These are phyloP conservation scores for Lindbergichthys nudifrons DNA, from an alignment of 2,797 vertebrate genomes.

Conservation along the genomic window DNA sequence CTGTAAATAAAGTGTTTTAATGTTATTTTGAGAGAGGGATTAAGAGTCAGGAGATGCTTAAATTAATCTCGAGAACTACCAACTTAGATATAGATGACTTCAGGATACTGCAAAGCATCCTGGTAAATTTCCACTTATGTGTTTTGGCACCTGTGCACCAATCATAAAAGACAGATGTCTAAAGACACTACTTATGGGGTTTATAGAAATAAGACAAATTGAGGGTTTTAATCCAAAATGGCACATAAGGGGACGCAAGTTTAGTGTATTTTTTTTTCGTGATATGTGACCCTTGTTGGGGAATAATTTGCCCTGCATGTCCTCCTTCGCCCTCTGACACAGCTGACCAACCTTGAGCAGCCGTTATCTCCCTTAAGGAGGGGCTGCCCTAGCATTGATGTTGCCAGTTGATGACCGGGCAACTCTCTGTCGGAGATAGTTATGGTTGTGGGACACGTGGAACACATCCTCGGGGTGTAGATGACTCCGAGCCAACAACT, in stretches of 20 bases:
- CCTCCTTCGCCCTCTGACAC: too few relatives aligned
- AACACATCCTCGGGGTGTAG: too few relatives aligned
- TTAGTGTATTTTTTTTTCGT: too few relatives aligned
- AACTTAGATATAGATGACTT: conserved; percentile 46
- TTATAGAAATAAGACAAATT: neutral
- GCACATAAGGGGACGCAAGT: neutral
- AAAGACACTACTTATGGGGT: conserved; percentile 1
- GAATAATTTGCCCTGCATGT: too few relatives aligned
- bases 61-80: conserved; percentile 9
- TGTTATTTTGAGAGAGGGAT: neutral
- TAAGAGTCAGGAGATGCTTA: neutral
- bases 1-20: conserved; percentile 49
- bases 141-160: conserved; percentile 1
- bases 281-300: too few relatives aligned
- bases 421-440: too few relatives aligned
- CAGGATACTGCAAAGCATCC: conserved; percentile 55
- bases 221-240: conserved; percentile 8
- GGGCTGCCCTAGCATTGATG: too few relatives aligned
- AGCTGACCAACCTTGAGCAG: too few relatives aligned
- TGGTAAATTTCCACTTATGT: conserved; percentile 45
- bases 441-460: too few relatives aligned
- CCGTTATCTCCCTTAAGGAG: too few relatives aligned
- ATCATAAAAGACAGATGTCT: neutral
- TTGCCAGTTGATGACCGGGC: too few relatives aligned
- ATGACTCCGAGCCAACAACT: too few relatives aligned